Evolutionary conservation across 2,888 invertebrate genomes (phyloP).

Genomic region (Cremastinae sp.): DNA sequence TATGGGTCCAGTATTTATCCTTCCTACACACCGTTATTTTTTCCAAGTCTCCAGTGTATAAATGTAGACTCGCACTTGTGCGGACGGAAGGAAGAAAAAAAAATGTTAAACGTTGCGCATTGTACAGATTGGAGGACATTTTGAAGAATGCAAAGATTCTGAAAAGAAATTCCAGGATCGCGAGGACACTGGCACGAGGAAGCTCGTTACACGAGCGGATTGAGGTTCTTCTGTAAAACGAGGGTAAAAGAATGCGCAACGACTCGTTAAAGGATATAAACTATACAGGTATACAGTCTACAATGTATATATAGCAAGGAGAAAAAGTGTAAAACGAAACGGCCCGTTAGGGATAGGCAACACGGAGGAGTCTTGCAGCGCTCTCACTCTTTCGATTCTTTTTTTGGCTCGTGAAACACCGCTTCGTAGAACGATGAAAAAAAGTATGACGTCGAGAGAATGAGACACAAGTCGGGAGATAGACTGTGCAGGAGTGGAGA

Average conservation of each 20-base stretch:
- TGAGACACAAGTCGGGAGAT: slow-evolving; percentile 9
- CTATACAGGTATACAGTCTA: not conserved
- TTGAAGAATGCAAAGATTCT: slow-evolving; percentile 56
- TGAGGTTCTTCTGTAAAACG: slow-evolving; percentile 66
- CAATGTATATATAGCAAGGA: not conserved
- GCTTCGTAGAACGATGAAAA: slow-evolving; percentile 5
- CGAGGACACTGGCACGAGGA: slow-evolving; percentile 36
- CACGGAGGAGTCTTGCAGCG: slow-evolving; percentile 5
- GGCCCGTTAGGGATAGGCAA: slow-evolving; percentile 24
- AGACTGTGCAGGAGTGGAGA: slow-evolving; percentile 31
- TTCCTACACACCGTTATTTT: not conserved
- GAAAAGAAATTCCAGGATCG: slow-evolving; percentile 60
- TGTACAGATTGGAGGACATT: slow-evolving; percentile 12
- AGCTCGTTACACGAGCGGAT: slow-evolving; percentile 72
- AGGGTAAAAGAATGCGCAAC: slow-evolving; percentile 65
- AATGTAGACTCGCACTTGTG: not conserved
- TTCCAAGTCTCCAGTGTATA: not conserved
- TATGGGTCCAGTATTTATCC: too few relatives aligned
- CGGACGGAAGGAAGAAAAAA: not conserved
- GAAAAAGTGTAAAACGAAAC: slow-evolving; percentile 19
- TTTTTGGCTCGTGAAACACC: slow-evolving; percentile 26
- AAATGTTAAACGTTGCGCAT: not conserved
- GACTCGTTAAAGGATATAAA: slow-evolving; percentile 65
- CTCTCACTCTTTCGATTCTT: not conserved
- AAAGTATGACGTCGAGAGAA: slow-evolving; percentile 2